Conservation (phyloP, 2,797 vertebrate species). For the Lindbergichthys nudifrons region DNA sequence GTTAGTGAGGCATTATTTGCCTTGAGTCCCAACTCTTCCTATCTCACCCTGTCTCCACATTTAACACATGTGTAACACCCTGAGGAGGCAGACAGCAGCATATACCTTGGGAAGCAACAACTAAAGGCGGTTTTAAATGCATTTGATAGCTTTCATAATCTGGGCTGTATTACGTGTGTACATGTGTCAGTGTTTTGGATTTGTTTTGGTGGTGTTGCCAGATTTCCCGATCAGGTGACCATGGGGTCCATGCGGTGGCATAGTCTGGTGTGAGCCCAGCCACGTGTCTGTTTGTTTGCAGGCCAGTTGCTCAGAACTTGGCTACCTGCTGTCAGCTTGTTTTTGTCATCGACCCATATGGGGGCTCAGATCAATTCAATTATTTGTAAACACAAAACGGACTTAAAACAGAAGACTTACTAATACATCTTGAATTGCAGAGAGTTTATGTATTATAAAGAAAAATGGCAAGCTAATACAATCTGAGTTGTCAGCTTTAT, state of each 20-base stretch:
- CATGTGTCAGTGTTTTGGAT: constrained; percentile 15
- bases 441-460: no score
- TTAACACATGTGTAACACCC: constrained; percentile 13
- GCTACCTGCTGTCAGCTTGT: constrained; percentile 33
- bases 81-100: background rate
- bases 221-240: constrained; percentile 50
- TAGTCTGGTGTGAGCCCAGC: constrained; percentile 36
- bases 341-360: constrained; percentile 20
- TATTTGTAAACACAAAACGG: no score
- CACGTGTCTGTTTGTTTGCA: constrained; percentile 23
- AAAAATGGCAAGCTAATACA: no score
- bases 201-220: constrained; percentile 33
- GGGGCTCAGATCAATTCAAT: constrained; percentile 9
- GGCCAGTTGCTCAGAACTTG: constrained; percentile 17
- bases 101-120: background rate
- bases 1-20: no score
- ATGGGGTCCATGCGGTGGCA: constrained; percentile 13
- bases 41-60: background rate
- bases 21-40: background rate
- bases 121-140: background rate
- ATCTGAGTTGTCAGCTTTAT: background rate
- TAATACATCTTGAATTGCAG: no score
- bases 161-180: constrained; percentile 8
- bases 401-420: no score
- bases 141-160: background rate